Evolutionary conservation across 2,113 vertebrate species (phyloP).

Genomic region (Vireo altiloquus): DNA sequence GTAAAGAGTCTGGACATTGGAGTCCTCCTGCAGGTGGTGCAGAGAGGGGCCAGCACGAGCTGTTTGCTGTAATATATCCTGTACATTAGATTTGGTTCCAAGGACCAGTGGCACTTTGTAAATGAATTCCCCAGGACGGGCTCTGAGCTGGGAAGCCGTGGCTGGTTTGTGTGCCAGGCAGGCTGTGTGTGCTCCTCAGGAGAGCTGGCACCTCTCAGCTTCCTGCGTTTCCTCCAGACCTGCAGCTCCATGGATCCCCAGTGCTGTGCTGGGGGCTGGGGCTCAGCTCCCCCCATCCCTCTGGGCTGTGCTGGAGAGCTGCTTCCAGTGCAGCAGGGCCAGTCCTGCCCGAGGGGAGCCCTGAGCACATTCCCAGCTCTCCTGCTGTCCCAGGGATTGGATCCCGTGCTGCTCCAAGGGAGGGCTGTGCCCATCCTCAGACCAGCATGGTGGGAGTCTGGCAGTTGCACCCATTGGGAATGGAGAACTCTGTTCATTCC

Average conservation of each 20-base stretch:
- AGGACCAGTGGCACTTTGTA: slow-evolving; percentile 32
- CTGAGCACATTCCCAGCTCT: background rate
- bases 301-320: background rate
- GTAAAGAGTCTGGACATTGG: background rate
- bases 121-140: background rate
- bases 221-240: background rate
- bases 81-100: slow-evolving; percentile 10
- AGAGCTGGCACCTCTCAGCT: background rate
- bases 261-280: accelerated
- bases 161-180: background rate
- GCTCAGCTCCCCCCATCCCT: background rate
- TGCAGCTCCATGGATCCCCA: background rate
- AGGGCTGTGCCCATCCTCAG: background rate
- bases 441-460: background rate
- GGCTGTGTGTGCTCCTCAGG: background rate
- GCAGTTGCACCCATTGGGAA: background rate
- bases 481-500: background rate
- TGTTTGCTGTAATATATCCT: slow-evolving; percentile 11
- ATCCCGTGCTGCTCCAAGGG: accelerated
- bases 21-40: slow-evolving; percentile 6
- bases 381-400: background rate
- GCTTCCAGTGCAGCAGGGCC: background rate
- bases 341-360: background rate
- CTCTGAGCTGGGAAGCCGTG: background rate
- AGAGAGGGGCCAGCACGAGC: slow-evolving; percentile 20